phyloP scores from a whole-genome alignment of 2,113 vertebrate genomes.

The Coryphaenoides rupestris region DNA sequence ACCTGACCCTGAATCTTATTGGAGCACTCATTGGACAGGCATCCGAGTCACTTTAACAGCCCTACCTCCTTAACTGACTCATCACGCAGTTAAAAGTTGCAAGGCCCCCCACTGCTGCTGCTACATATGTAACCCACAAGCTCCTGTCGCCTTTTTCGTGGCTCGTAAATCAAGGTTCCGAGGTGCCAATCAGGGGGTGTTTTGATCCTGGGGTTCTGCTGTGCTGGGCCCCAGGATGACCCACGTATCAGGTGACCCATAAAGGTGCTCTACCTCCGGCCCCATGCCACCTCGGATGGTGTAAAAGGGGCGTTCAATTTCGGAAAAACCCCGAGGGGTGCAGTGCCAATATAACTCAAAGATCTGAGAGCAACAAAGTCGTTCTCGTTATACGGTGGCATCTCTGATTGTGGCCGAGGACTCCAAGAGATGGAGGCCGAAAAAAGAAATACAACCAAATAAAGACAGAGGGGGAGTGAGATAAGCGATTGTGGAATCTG shows the following conservation, averaged over 20 bases:
- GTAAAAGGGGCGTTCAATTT: conserved; percentile 44
- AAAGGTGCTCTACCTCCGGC: conserved; percentile 56
- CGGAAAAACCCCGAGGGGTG: conserved; percentile 18
- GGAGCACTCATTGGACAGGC: conserved; percentile 24
- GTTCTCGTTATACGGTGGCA: conserved; percentile 3
- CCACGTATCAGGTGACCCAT: conserved; percentile 59
- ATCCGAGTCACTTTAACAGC: conserved; percentile 36
- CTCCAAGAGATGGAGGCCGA: not conserved
- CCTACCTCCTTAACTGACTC: conserved; percentile 31
- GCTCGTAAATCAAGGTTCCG: conserved; percentile 47
- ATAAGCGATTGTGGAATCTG: not conserved
- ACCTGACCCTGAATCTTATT: conserved; percentile 28
- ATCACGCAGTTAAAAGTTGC: conserved; percentile 36
- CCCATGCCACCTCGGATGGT: conserved; percentile 52
- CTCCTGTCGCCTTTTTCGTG: conserved; percentile 40
- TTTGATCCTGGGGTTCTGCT: conserved; percentile 62
- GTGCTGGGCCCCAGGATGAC: conserved; percentile 50
- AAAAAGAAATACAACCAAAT: not conserved
- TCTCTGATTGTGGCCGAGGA: not conserved
- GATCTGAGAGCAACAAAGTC: not conserved
- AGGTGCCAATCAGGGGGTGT: conserved; percentile 50
- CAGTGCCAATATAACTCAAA: conserved; percentile 8
- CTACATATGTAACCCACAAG: conserved; percentile 31
- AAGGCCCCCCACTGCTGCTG: conserved; percentile 30
- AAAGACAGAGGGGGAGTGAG: not conserved